Base-by-base conservation (phyloP, 2,797 vertebrate species). In the Artibeus jamaicensis region DNA sequence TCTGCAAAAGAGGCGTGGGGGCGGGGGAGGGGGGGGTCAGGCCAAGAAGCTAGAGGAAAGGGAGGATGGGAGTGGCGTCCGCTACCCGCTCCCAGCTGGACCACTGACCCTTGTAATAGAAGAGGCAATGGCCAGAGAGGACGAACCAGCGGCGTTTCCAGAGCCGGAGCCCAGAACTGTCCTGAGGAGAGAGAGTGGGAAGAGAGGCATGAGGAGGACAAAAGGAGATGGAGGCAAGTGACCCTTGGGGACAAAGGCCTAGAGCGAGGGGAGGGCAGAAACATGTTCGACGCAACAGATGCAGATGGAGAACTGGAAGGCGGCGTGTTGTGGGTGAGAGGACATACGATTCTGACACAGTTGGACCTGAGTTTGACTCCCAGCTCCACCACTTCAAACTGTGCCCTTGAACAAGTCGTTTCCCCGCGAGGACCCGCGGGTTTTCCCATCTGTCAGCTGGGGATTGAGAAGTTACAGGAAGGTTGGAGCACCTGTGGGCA, bases 101-200 rank as follows among this genome's bases (percentile, higher is more conserved):
- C 16, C 79, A 96, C 97, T 97, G 98, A 99, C 99, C 99, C 99
- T 99, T 99, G 93, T 99, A 99, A 96, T 99, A 99, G 98, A 99
- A 99, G 89, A 99, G 98, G 96, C 99, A 99, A 94, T 98, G 99
- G 97, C 99, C 99, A 3, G 99, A 99, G 65, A 99, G 99, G 70
- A 99, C 99, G 62, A 99, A 99, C 99, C 99, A 99, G 91, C 99
- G 98, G 91, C 99, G 99, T 96, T 99, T 99, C 99, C 99, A 99
- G 1, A 99, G 98, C 97, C 99, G 99, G 88, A 99, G 98, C 26
- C 99, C 99, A 1, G 98, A 98, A 96, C 99, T 99, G 91, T 99
- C 99, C 99, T 99, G 96, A 89, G 55, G 83, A 93, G 37, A 87
- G 70, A 97, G n/a, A 81, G 79, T 12, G 39, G 59, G 6, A 77